Evolutionary conservation across 2,888 invertebrate genomes (phyloP).

Genomic region (Lobophora halterata): DNA sequence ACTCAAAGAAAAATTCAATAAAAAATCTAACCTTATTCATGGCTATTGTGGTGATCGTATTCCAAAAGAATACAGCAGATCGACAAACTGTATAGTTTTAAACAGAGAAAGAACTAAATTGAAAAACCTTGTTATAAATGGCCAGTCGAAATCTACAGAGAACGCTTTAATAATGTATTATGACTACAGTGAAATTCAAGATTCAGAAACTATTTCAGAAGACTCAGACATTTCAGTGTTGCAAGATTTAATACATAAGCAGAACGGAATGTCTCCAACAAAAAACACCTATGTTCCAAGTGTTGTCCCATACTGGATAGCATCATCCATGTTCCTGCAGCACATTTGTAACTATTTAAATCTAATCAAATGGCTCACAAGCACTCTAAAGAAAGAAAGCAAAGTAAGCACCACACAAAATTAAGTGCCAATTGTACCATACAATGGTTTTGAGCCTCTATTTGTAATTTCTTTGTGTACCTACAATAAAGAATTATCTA

Average conservation of each 20-base stretch:
- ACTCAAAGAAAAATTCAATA: constrained; percentile 23
- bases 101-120: constrained; percentile 36
- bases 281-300: constrained; percentile 23
- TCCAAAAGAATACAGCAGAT: constrained; percentile 24
- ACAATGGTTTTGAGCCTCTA: background rate
- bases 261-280: constrained; percentile 28
- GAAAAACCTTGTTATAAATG: constrained; percentile 44
- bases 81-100: constrained; percentile 40
- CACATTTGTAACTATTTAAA: constrained; percentile 59
- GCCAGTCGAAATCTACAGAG: constrained; percentile 33
- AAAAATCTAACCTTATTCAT: constrained; percentile 38
- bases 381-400: constrained; percentile 45
- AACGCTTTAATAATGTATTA: constrained; percentile 58
- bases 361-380: constrained; percentile 53
- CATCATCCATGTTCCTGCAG: constrained; percentile 64
- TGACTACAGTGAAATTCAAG: constrained; percentile 54
- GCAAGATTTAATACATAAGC: constrained; percentile 47
- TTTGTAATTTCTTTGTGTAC: background rate
- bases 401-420: no score
- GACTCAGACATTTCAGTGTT: constrained; percentile 49
- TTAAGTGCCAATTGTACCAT: no score
- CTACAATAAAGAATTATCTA: no score
- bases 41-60: constrained; percentile 42
- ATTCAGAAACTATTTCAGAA: constrained; percentile 55
- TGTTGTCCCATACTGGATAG: constrained; percentile 48